Evolutionary conservation across 2,113 vertebrate genomes (phyloP).

Genomic region (Nothoprocta pentlandii): DNA sequence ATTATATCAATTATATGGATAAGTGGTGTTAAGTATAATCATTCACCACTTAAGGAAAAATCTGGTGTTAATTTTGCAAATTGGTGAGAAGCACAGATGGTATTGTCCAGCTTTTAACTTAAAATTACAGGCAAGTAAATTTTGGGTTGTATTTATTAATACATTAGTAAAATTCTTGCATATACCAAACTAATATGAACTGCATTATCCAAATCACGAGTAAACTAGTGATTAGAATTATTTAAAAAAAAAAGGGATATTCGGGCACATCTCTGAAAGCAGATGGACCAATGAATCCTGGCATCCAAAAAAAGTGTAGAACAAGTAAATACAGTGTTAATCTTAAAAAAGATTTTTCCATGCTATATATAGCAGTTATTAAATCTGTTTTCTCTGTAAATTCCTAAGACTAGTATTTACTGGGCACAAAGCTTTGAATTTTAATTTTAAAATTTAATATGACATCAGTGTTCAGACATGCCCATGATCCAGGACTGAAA

Average conservation of each 20-base stretch:
- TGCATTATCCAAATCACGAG: not conserved
- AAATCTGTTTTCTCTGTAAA: not conserved
- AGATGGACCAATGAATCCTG: not conserved
- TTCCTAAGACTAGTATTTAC: not conserved
- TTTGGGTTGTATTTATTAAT: not conserved
- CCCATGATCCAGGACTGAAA: not conserved
- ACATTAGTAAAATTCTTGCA: not conserved
- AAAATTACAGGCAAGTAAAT: conserved; percentile 23
- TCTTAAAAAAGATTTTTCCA: not conserved
- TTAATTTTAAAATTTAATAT: not conserved
- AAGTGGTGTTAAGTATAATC: not conserved
- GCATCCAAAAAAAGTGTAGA: not conserved
- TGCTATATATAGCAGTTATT: not conserved
- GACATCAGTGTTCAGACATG: not conserved
- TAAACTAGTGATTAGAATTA: not conserved
- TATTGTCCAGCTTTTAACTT: conserved; percentile 33
- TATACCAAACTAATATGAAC: not conserved
- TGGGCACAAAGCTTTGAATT: not conserved
- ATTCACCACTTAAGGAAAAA: conserved; percentile 42
- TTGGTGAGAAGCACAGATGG: conserved; percentile 18
- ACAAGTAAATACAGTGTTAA: not conserved
- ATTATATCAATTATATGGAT: conserved; percentile 18
- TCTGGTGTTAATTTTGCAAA: conserved; percentile 50
- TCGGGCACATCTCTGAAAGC: not conserved
- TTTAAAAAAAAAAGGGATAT: not conserved